Percentiles rank a stretch among this genome's conserved stretches.
phyloP scores from a whole-genome alignment of 2,888 invertebrate genomes.

The Phyto melanocephala region DNA sequence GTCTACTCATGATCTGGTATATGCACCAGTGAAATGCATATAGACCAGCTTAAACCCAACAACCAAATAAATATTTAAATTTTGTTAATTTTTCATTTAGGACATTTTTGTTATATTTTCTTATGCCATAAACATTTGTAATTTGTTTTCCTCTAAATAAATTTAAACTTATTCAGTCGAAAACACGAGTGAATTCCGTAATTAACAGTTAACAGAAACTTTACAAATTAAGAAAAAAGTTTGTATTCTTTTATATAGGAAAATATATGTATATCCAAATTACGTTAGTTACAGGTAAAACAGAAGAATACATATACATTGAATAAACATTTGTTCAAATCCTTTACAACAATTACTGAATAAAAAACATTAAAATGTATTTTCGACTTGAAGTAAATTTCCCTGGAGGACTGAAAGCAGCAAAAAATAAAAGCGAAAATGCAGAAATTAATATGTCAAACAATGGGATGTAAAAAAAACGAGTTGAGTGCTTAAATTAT shows the following conservation, averaged over 20 bases:
- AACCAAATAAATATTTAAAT: no score
- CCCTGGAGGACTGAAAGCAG: slow-evolving; percentile 65
- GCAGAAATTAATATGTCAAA: slow-evolving; percentile 69
- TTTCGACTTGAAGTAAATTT: slow-evolving; percentile 62
- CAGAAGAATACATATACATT: neutral
- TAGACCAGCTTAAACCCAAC: no score
- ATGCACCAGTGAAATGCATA: no score
- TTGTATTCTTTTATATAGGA: no score
- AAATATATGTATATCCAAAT: neutral
- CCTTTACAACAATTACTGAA: slow-evolving; percentile 24
- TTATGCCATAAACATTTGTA: no score
- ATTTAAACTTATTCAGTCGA: neutral
- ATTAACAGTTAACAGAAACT: slow-evolving; percentile 5
- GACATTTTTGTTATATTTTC: no score
- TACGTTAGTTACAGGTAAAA: slow-evolving; percentile 23
- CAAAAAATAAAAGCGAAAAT: slow-evolving; percentile 31
- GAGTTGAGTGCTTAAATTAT: slow-evolving; percentile 40
- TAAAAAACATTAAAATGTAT: slow-evolving; percentile 10
- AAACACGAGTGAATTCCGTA: neutral
- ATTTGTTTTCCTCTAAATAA: neutral
- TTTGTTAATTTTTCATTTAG: no score
- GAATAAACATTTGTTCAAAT: slow-evolving; percentile 45
- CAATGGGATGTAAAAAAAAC: slow-evolving; percentile 46
- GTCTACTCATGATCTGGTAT: no score
- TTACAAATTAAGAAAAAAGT: no score